phyloP scores from a whole-genome alignment of 35 echinoderm and acorn worm genomes.

The Strongylocentrotus purpuratus region DNA sequence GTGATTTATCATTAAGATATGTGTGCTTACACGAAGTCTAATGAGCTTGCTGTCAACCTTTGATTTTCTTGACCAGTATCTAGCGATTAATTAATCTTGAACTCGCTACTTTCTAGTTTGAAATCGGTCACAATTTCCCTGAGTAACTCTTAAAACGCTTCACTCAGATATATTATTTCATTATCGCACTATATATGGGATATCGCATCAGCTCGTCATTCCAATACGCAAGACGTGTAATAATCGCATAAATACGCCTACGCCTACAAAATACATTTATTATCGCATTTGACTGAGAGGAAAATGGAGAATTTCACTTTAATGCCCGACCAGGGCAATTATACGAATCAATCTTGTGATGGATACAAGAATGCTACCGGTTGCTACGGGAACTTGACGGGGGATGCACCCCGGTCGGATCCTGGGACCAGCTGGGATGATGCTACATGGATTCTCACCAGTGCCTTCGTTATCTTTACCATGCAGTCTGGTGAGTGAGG shows the following conservation, averaged over 20 bases:
- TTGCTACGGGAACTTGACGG: slow-evolving; percentile 31
- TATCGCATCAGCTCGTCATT: no score
- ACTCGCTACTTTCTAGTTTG: background rate
- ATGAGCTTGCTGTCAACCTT: no score
- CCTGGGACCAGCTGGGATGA: slow-evolving; percentile 80
- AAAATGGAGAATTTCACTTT: background rate
- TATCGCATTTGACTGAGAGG: background rate
- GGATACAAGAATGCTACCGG: slow-evolving; percentile 34
- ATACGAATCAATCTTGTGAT: slow-evolving; percentile 18
- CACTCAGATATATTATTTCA: no score
- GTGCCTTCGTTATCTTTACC: slow-evolving; percentile 96
- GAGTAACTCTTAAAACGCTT: background rate
- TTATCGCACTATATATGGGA: no score
- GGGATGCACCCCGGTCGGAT: background rate
- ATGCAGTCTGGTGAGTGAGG: slow-evolving; percentile 85
- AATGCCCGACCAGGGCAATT: background rate
- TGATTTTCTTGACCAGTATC: background rate
- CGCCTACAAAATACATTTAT: background rate
- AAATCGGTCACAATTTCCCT: no score
- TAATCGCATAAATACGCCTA: no score
- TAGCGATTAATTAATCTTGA: background rate
- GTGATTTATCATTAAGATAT: no score
- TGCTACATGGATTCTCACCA: slow-evolving; percentile 93
- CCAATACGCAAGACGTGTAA: no score
- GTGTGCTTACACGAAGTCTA: no score